Base-by-base conservation (phyloP, 2,888 invertebrate genomes). In the Drosophila atripex region DNA sequence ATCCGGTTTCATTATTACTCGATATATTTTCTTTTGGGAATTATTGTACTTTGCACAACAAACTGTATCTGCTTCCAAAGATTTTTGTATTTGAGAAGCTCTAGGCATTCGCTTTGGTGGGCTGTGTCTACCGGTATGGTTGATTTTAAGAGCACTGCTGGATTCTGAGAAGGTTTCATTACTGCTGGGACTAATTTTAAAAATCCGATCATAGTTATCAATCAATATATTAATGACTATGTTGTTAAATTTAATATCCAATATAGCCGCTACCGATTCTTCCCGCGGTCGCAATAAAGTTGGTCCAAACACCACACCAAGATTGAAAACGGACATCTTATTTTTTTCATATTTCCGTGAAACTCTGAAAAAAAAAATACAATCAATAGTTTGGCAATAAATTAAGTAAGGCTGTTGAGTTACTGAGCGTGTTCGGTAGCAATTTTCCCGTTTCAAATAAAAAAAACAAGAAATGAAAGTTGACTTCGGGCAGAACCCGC, bases 221-320 rank as follows among this genome's bases (percentile, higher is more conserved):
- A 99, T 97, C 75, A 99, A 93, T 90, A 99, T 97, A 93, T 99
- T 99, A 59, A 99, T 98, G 76, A 99, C 97, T 89, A 99, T 97
- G 93, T 99, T 99, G 93, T 98, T 98, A 93, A 99, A 99, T 93
- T 99, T 99, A 82, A 99, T 97, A 92, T 99, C 98, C 94, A 99
- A 96, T 89, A 99, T 99, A 89, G 98, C 97, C 64, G 99, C 98
- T 68, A 99, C 97, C 8, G 98, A 97, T 93, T 99, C 99, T 90
- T 98, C 97, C 93, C 97, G 96, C 6, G 99, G 97, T 69, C 99
- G 94, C 90, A 99, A 93, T 86, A 99, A 93, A 53, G 99, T 99
- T 30, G 99, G 99, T 23, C 99, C 99, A 92, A 99, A 99, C 91
- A 99, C 99, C 55, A 99, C 99, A 3, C 98, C 98, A 88, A 99